These are phyloP conservation scores for Cheilosia scutellata DNA, from an alignment of 2,888 invertebrate species.

Conservation along the genomic window DNA sequence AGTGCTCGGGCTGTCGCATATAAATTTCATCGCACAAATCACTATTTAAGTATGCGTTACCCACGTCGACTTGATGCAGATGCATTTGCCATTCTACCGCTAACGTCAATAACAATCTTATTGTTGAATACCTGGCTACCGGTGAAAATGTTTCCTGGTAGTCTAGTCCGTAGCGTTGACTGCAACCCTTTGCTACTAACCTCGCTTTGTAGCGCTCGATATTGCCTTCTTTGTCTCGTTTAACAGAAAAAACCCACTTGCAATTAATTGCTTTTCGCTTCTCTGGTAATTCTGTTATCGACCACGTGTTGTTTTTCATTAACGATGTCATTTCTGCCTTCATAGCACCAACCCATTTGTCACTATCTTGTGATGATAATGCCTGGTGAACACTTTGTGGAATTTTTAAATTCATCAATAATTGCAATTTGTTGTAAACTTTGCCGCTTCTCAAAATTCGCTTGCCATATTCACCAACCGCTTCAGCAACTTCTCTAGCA, in stretches of 20 bases:
- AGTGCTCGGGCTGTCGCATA: slow-evolving; percentile 46
- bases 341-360: not conserved
- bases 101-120: slow-evolving; percentile 61
- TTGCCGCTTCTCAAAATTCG: slow-evolving; percentile 29
- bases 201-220: too few species aligned
- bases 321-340: slow-evolving; percentile 39
- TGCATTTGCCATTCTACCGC: slow-evolving; percentile 52
- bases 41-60: slow-evolving; percentile 45
- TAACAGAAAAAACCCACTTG: slow-evolving; percentile 40
- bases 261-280: slow-evolving; percentile 38
- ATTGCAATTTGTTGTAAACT: slow-evolving; percentile 30
- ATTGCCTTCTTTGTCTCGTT: too few species aligned
- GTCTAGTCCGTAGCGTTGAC: slow-evolving; percentile 61
- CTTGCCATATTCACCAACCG: too few species aligned
- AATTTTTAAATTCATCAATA: slow-evolving; percentile 10
- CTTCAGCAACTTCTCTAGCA: not conserved
- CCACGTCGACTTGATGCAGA: slow-evolving; percentile 27
- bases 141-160: slow-evolving; percentile 74
- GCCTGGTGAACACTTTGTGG: slow-evolving; percentile 37
- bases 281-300: slow-evolving; percentile 44
- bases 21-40: slow-evolving; percentile 41
- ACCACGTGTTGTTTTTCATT: slow-evolving; percentile 14
- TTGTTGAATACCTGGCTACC: slow-evolving; percentile 55
- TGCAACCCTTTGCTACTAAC: slow-evolving; percentile 53
- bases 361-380: too few species aligned